Base-by-base conservation (phyloP, 1,140 invertebrate species). In the Antheraea mylitta region DNA sequence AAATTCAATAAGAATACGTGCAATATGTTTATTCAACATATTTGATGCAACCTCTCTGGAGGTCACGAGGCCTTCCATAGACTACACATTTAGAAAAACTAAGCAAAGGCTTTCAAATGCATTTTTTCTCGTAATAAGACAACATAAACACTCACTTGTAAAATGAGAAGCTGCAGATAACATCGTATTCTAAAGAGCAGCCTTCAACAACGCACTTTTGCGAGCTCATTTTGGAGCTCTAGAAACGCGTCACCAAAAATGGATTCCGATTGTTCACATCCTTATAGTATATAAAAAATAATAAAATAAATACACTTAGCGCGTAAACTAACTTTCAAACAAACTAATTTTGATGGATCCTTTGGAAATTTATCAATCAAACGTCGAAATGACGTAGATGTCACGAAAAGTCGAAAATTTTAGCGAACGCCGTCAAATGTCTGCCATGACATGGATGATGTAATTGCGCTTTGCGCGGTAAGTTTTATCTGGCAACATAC, bases 331-430 rank as follows among this genome's bases (percentile, higher is more conserved):
- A 88, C 86, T 91, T 91, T 90, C 87, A 90, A 91, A 90, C 89
- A 91, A 89, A 90, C 87, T 90, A 91, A 89, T 89, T 69, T 90
- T 91, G 89, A 91, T 89, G 83, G 89, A 83, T 90, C 87, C 73
- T 87, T 87, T 83, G 79, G 82, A 90, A 90, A 91, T 90, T 91
- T 91, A 91, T 91, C 89, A 91, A 90, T 90, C 89, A 91, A 91
- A 91, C 87, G 89, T 91, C 89, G 86, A 88, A 91, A 88, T 91
- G 89, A 91, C 89, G 88, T 91, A 84, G 86, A 65, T 91, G 89
- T 91, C 89, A 91, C 87, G 87, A 89, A 91, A 91, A 90, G 87
- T 89, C 87, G 84, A 89, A 91, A 81, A 79, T 67, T 78, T 80
- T 80, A 77, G 78, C 74, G 75, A 82, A 80, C 72, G 80, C 85